Evolutionary conservation across 2,888 invertebrate species (phyloP).

Genomic region (Rapana venosa): DNA sequence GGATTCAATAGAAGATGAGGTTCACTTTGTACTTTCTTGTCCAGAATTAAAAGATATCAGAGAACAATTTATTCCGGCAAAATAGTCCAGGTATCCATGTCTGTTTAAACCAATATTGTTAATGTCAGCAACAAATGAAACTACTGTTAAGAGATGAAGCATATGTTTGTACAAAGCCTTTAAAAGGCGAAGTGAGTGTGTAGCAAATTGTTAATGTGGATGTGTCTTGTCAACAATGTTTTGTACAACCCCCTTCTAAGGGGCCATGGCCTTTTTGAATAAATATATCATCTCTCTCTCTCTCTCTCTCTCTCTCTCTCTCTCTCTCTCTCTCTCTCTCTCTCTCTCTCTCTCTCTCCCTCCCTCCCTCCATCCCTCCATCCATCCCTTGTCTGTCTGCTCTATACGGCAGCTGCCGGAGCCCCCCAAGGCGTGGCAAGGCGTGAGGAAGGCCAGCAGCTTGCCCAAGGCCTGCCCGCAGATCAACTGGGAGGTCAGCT

Average conservation of each 20-base stretch:
- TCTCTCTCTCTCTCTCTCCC: neutral
- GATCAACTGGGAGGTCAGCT: slow-evolving; percentile 40
- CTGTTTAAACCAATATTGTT: no score
- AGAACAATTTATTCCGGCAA: no score
- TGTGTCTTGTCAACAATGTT: neutral
- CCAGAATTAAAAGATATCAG: no score
- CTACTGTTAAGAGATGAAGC: no score
- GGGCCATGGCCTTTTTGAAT: neutral
- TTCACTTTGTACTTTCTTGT: no score
- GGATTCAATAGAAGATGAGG: no score
- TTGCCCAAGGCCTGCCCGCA: slow-evolving; percentile 57
- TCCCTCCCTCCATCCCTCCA: neutral
- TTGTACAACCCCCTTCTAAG: neutral
- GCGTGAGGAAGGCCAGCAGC: slow-evolving; percentile 33
- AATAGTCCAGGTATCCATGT: no score
- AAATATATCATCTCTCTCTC: neutral
- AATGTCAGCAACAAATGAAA: no score
- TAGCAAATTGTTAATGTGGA: no score
- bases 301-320: neutral
- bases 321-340: neutral
- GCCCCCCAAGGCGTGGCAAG: slow-evolving; percentile 49
- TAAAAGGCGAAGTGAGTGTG: no score
- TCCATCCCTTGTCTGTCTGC: neutral
- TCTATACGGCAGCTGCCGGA: slow-evolving; percentile 46
- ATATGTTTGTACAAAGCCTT: no score